Base-by-base conservation (phyloP, 2,797 vertebrate species). In the Sphaeramia orbicularis region DNA sequence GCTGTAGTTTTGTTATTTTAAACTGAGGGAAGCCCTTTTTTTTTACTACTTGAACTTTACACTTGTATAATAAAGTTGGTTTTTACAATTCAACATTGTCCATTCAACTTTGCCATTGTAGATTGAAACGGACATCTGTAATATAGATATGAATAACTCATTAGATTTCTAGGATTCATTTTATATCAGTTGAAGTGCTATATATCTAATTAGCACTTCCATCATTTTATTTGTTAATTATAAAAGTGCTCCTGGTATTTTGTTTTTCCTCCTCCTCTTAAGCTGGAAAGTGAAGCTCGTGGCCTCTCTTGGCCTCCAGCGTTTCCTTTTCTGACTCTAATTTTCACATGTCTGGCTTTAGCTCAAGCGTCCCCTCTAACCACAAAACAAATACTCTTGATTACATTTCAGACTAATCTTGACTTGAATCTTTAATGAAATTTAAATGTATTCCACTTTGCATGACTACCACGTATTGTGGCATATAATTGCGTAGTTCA, bases 241-340 rank as follows among this genome's bases (percentile, higher is more conserved):
- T 18, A 19, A 4, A 58, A 35, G 30, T 16, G 8, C 8, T 7
- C 44, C 12, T 30, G 47, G 6, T 15, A 13, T 66, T 41, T 72
- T 61, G 16, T 65, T 73, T 65, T 62, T 13, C 2, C 4, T 43
- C 12, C 2, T 52, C n/a, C n/a, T n/a, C 45, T 43, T 4, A 8
- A n/a, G 16, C 10, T 37, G 9, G 11, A 60, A 49, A 35, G 64
- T 8, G 48, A 56, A 74, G 48, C 43, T n/a, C 0, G 11, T 52
- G 35, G 10, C 18, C 37, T 21, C 9, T 10, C 2, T 49, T 48
- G 7, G 13, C 65, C 37, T 36, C 21, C 12, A 18, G 55, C 16
- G 60, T 72, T 80, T 75, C 64, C 37, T 51, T 61, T 63, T 52
- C 58, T 48, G 27, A 18, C 24, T 55, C 30, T 54, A 13, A 12